phyloP scores from a whole-genome alignment of 2,888 invertebrate genomes.

The Criorhina ranunculi region DNA sequence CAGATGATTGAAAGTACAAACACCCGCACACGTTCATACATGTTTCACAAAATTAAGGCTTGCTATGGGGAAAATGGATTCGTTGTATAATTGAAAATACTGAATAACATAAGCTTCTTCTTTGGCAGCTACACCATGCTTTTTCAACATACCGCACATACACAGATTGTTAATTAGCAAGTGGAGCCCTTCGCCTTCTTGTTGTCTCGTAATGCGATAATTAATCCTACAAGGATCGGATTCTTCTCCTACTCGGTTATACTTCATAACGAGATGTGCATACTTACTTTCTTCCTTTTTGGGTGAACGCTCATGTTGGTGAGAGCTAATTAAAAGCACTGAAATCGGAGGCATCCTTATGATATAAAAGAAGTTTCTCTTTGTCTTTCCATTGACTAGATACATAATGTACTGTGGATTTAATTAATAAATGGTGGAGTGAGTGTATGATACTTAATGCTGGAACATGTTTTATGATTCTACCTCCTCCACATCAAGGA shows the following conservation, averaged over 20 bases:
- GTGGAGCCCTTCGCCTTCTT: conserved; percentile 64
- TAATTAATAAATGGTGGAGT: conserved; percentile 54
- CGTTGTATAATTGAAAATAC: conserved; percentile 64
- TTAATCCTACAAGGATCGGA: conserved; percentile 85
- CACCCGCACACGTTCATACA: conserved; percentile 74
- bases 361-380: conserved; percentile 34
- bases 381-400: conserved; percentile 14
- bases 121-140: conserved; percentile 15
- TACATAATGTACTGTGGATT: conserved; percentile 59
- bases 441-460: conserved; percentile 49
- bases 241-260: conserved; percentile 81
- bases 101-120: conserved; percentile 42
- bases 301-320: conserved; percentile 25
- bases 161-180: conserved; percentile 75
- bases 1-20: conserved; percentile 54
- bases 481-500: conserved; percentile 14
- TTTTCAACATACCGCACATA: conserved; percentile 59
- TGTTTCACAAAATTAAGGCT: conserved; percentile 82
- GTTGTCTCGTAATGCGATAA: conserved; percentile 83
- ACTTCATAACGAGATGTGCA: conserved; percentile 45
- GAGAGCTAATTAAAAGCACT: conserved; percentile 63
- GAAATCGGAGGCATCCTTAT: conserved; percentile 61
- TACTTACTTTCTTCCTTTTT: conserved; percentile 26
- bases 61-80: conserved; percentile 74
- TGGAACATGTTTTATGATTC: conserved; percentile 46